phyloP scores from a whole-genome alignment of 1,140 invertebrate species.

The Trichogramma pretiosum region DNA sequence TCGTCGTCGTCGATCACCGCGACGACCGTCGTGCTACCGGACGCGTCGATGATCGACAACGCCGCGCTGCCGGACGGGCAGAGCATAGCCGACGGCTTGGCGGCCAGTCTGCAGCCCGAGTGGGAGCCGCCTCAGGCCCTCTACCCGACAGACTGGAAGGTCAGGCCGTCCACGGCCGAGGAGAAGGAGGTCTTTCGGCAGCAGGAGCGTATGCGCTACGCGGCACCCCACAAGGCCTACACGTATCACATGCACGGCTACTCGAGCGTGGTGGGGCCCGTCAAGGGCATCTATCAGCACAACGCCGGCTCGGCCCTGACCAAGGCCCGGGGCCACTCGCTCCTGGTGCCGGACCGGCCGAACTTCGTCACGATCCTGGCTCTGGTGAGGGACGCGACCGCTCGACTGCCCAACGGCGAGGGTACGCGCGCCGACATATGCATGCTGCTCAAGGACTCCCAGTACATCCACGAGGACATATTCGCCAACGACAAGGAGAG shows the following conservation, averaged over 20 bases:
- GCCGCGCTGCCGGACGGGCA: too few species aligned
- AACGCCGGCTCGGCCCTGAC: constrained; percentile 45
- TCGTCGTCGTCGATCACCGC: too few species aligned
- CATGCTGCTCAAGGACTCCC: constrained; percentile 73
- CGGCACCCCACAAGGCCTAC: constrained; percentile 76
- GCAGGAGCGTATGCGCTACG: constrained; percentile 66
- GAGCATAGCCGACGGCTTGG: neutral
- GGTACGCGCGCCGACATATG: constrained; percentile 85
- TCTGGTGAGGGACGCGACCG: constrained; percentile 84
- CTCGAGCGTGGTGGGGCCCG: constrained; percentile 79
- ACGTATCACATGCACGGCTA: constrained; percentile 79
- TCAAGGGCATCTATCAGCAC: constrained; percentile 78
- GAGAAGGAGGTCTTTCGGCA: constrained; percentile 72
- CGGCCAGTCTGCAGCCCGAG: constrained; percentile 28
- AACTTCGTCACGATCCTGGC: constrained; percentile 87
- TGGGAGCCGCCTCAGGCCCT: constrained; percentile 53
- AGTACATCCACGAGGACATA: constrained; percentile 62
- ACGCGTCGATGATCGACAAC: too few species aligned
- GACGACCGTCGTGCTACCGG: too few species aligned
- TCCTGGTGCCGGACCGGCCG: constrained; percentile 74
- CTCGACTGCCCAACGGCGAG: constrained; percentile 86
- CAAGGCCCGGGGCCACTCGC: constrained; percentile 72
- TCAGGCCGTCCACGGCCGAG: constrained; percentile 64
- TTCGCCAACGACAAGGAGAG: constrained; percentile 41
- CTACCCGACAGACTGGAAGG: constrained; percentile 68